phyloP scores from a whole-genome alignment of 2,113 vertebrate genomes.

The Macheiramphus alcinus region DNA sequence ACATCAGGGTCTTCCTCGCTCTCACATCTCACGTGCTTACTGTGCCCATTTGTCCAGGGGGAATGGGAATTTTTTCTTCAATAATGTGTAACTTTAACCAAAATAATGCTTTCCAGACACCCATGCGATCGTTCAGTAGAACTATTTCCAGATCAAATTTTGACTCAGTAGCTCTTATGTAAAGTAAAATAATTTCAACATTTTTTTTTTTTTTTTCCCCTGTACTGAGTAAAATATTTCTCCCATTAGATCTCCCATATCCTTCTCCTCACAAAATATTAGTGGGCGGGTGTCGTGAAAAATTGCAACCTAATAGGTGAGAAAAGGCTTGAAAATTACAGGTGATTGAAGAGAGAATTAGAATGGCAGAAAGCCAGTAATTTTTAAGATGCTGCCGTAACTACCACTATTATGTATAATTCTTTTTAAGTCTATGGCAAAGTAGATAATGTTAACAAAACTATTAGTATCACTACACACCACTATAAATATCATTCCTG shows the following conservation, averaged over 20 bases:
- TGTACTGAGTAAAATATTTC: not conserved
- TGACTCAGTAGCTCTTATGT: not conserved
- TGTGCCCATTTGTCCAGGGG: not conserved
- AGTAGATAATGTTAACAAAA: not conserved
- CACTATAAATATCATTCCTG: not conserved
- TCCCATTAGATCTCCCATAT: not conserved
- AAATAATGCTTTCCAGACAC: not conserved
- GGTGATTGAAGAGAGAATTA: not conserved
- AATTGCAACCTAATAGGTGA: not conserved
- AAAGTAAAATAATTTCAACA: not conserved
- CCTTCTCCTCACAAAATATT: not conserved
- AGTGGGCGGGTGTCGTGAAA: not conserved
- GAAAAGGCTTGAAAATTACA: not conserved
- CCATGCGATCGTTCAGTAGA: not conserved
- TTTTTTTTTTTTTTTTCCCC: not conserved
- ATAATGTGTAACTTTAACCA: not conserved
- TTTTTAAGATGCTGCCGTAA: not conserved
- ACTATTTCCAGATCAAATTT: not conserved
- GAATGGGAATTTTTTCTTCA: not conserved
- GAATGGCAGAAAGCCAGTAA: not conserved
- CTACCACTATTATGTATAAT: not conserved
- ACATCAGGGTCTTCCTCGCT: not conserved
- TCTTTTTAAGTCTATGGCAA: not conserved
- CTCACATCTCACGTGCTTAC: fast-evolving
- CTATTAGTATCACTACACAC: not conserved